phyloP scores from a whole-genome alignment of 2,888 invertebrate species.

The Diplazon laetatorius region DNA sequence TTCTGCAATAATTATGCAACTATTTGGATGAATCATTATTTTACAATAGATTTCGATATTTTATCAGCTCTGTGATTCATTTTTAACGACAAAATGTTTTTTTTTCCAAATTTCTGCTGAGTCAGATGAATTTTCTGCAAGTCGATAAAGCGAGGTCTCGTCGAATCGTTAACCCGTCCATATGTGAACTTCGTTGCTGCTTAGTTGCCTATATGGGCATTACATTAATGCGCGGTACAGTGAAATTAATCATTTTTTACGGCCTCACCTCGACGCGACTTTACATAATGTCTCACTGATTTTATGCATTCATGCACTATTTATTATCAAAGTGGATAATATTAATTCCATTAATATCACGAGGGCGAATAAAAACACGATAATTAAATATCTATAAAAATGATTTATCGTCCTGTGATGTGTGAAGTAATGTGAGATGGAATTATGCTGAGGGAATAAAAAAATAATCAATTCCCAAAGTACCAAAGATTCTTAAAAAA shows the following conservation, averaged over 20 bases:
- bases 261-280: neutral
- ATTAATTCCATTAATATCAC: slow-evolving; percentile 15
- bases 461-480: too few relatives aligned
- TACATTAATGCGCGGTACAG: neutral
- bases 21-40: too few relatives aligned
- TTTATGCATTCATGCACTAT: slow-evolving; percentile 1
- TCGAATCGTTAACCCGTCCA: neutral
- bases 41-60: too few relatives aligned
- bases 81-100: too few relatives aligned
- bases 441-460: too few relatives aligned
- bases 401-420: slow-evolving; percentile 1
- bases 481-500: too few relatives aligned
- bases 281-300: neutral
- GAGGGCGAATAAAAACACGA: neutral
- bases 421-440: neutral
- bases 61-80: too few relatives aligned
- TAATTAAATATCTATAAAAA: slow-evolving; percentile 4
- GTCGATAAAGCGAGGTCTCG: neutral
- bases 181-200: too few relatives aligned
- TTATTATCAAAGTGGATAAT: slow-evolving; percentile 2
- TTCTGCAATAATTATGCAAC: too few relatives aligned
- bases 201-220: too few relatives aligned
- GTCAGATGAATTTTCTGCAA: neutral
- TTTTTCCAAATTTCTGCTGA: too few relatives aligned
- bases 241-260: slow-evolving; percentile 19